Evolutionary conservation across 2,113 vertebrate species (phyloP).

Genomic region (Heterotis niloticus): DNA sequence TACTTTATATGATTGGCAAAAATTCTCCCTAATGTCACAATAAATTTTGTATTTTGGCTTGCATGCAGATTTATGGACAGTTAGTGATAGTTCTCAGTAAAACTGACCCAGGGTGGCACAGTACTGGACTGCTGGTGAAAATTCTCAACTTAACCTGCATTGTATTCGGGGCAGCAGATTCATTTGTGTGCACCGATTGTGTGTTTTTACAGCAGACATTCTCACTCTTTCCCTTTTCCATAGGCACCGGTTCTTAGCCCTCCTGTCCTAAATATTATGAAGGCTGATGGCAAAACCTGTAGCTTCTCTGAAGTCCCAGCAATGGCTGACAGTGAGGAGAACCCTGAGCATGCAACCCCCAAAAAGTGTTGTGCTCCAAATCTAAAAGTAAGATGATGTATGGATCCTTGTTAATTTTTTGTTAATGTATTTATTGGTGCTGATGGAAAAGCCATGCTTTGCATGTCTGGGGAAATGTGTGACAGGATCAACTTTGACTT

Average conservation of each 20-base stretch:
- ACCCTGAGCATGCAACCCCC: not conserved
- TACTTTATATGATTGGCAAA: not conserved
- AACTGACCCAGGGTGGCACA: not conserved
- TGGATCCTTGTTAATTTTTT: not conserved
- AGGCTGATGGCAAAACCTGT: slow-evolving; percentile 3
- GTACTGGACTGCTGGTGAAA: not conserved
- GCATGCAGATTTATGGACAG: not conserved
- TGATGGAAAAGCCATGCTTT: not conserved
- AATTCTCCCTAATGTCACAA: not conserved
- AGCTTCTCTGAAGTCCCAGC: slow-evolving; percentile 10
- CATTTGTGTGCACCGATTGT: not conserved
- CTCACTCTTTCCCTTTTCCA: not conserved
- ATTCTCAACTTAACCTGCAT: not conserved
- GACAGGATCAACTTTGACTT: not conserved
- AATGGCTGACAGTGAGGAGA: not conserved
- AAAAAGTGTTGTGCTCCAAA: slow-evolving; percentile 29
- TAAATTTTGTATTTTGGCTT: not conserved
- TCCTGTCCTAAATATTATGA: slow-evolving; percentile 11
- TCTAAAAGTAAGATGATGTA: slow-evolving; percentile 30
- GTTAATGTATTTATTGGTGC: not conserved
- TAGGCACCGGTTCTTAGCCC: not conserved
- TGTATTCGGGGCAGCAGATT: not conserved
- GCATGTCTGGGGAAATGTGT: not conserved
- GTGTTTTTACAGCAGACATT: not conserved
- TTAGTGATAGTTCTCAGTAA: not conserved